Conservation (phyloP, 2,113 vertebrate species). For the Psephotus haematonotus region DNA sequence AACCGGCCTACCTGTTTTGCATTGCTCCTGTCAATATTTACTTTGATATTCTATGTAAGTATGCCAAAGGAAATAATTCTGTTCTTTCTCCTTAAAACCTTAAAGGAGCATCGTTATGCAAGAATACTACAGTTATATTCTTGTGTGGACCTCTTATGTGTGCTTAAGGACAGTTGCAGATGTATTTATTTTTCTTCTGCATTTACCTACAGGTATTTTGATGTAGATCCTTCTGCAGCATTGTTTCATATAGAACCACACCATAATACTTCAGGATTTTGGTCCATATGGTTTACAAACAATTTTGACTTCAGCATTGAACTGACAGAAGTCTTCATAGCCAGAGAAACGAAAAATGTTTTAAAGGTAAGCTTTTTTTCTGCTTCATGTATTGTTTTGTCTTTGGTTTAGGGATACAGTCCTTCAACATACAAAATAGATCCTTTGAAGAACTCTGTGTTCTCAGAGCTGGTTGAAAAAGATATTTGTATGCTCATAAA, state of each 20-base stretch:
- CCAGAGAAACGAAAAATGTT: conserved; percentile 76
- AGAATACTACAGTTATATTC: not conserved
- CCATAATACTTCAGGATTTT: conserved; percentile 74
- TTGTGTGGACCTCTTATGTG: not conserved
- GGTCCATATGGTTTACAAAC: conserved; percentile 90
- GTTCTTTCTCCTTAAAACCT: not conserved
- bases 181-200: not conserved
- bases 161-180: not conserved
- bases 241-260: conserved; percentile 83
- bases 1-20: not conserved
- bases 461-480: not conserved
- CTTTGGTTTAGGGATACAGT: not conserved
- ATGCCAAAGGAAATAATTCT: not conserved
- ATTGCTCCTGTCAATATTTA: not conserved
- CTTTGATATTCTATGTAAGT: not conserved
- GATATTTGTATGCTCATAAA: not conserved
- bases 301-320: conserved; percentile 78
- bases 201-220: conserved; percentile 71
- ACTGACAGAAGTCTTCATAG: conserved; percentile 80
- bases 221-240: conserved; percentile 74
- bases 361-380: conserved; percentile 79
- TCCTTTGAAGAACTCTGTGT: not conserved
- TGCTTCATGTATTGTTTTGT: not conserved
- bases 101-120: not conserved
- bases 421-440: not conserved